Base-by-base conservation (phyloP, 2,888 invertebrate genomes). In the Odontomyia ornata region DNA sequence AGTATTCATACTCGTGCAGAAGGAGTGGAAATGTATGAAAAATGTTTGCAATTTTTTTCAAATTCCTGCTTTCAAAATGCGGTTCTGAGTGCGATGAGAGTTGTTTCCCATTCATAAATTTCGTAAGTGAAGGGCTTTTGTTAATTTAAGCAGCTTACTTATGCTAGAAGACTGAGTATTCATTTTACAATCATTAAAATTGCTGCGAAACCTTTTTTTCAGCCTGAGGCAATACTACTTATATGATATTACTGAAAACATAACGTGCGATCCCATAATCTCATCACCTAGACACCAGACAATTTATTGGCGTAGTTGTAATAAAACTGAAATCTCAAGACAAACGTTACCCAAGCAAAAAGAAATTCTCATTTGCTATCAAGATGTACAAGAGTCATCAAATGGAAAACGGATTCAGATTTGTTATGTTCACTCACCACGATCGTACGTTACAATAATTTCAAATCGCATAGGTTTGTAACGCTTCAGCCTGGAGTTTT, bases 341-440 rank as follows among this genome's bases (percentile, higher is more conserved):
- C 60, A 60, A 60, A 25, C 60, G n/a, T 25, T n/a, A 60, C 60
- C 18, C n/a, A 60, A 25, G 60, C 60, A 60, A 60, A 60, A 60
- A 60, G 9, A 25, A 60, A 60, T 60, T 60, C 60, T 60, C 13
- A 1, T 60, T 60, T 60, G 23, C 23, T 15, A 18, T 13, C 18
- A 23, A 23, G 25, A 23, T 60, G 25, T 4, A 25, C 60, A 60
- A 25, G n/a, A 21, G 25, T 60, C 25, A 60, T 60, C 25, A 18
- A 13, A 13, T 11, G 25, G 23, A 60, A 25, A 60, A 60, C 7
- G 11, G 60, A 25, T 23, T 60, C 60, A 60, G 60, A 60, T 25
- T 25, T 60, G 60, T 60, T 60, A 13, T 13, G 60, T 18, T 60
- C 21, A 60, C 60, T 60, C 9, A 23, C 21, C 23, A 60, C 25